Evolutionary conservation across 2,113 vertebrate species (phyloP).

Genomic region (Ameiurus melas): DNA sequence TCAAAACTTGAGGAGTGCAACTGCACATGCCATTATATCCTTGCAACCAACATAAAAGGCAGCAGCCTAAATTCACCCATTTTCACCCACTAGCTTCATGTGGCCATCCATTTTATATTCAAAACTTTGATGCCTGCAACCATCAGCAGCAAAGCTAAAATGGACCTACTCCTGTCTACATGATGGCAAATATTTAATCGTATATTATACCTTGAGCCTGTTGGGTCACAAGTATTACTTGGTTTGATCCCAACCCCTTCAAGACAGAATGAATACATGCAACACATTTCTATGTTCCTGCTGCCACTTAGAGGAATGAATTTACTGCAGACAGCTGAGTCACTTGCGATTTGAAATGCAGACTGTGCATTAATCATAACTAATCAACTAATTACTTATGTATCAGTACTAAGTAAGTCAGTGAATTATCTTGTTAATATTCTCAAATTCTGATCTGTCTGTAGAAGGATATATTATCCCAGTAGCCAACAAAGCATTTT

Average conservation of each 20-base stretch:
- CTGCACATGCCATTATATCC: background rate
- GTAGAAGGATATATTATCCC: background rate
- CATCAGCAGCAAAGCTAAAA: background rate
- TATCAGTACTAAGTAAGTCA: background rate
- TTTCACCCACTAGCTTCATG: background rate
- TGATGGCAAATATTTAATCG: background rate
- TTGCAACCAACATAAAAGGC: background rate
- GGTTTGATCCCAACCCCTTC: background rate
- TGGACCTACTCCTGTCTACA: background rate
- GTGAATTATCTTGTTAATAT: background rate
- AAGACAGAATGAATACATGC: background rate
- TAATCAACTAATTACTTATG: background rate
- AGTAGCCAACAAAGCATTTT: background rate
- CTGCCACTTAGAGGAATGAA: background rate
- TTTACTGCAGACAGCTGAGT: background rate
- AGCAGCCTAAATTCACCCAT: background rate
- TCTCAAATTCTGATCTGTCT: background rate
- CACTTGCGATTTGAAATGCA: background rate
- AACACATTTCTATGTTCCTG: background rate
- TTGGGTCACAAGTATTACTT: background rate
- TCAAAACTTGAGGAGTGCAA: background rate
- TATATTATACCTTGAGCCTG: background rate
- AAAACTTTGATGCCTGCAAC: background rate
- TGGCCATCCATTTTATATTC: background rate
- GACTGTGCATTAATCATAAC: constrained; percentile 3